Evolutionary conservation across 2,797 vertebrate genomes (phyloP).

Genomic region (Agapornis canus): DNA sequence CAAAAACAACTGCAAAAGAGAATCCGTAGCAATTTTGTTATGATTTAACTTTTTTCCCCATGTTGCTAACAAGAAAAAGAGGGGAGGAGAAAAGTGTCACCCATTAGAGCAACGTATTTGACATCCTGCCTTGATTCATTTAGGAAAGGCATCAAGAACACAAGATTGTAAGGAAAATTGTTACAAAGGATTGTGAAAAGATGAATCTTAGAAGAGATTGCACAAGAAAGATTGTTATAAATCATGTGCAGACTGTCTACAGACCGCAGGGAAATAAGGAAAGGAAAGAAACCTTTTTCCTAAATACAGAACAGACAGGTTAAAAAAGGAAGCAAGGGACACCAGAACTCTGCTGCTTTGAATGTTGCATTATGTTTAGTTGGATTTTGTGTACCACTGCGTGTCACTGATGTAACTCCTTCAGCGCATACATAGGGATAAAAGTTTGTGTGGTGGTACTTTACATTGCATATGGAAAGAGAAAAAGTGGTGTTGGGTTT

Average conservation of each 20-base stretch:
- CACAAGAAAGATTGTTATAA: conserved; percentile 5
- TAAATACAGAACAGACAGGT: neutral
- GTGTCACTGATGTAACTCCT: conserved; percentile 27
- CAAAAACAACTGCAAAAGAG: neutral
- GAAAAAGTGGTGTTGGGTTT: neutral
- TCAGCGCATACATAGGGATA: neutral
- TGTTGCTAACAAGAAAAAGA: neutral
- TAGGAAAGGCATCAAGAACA: conserved; percentile 4
- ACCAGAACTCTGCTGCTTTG: conserved; percentile 1
- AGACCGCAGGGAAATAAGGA: neutral
- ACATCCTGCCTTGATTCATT: conserved; percentile 9
- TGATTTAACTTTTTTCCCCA: neutral
- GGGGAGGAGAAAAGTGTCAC: neutral
- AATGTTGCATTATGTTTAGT: conserved; percentile 22
- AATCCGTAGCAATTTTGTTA: neutral
- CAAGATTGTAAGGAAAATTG: neutral
- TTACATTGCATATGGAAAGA: neutral
- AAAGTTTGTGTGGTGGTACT: neutral
- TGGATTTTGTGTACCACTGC: neutral
- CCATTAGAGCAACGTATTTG: neutral
- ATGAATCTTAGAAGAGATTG: conserved; percentile 9
- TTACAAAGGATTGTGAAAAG: conserved; percentile 8
- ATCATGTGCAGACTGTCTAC: neutral
- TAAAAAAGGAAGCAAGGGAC: conserved; percentile 18
- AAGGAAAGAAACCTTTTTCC: conserved; percentile 27